These are phyloP conservation scores for Zosterops borbonicus DNA, from an alignment of 2,113 vertebrate genomes.

Conservation along the genomic window DNA sequence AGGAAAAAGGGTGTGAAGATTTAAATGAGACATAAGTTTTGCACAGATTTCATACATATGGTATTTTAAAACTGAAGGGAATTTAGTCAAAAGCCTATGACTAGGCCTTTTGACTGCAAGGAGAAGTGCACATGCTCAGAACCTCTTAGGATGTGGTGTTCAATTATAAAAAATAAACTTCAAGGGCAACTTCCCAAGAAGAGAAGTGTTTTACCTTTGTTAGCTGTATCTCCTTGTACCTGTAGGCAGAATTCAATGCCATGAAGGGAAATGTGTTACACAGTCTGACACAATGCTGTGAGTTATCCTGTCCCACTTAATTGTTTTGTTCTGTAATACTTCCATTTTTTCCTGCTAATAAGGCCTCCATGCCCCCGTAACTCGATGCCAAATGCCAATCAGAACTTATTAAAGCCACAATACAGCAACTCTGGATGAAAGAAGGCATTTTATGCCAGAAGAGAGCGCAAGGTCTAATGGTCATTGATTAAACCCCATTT, in stretches of 20 bases:
- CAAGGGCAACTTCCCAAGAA: neutral
- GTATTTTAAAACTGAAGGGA: neutral
- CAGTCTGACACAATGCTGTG: neutral
- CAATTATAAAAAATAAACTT: neutral
- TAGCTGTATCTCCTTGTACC: neutral
- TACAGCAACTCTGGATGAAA: neutral
- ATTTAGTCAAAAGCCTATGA: neutral
- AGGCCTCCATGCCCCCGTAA: neutral
- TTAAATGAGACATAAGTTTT: neutral
- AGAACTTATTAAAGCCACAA: constrained; percentile 24
- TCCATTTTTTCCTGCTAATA: constrained; percentile 15
- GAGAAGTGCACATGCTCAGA: neutral
- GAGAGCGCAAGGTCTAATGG: constrained; percentile 50
- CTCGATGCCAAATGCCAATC: constrained; percentile 15
- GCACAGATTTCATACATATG: neutral
- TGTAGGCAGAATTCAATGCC: neutral
- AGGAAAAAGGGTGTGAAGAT: neutral
- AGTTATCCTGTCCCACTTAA: neutral
- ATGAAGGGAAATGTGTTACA: neutral
- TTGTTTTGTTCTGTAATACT: constrained; percentile 19
- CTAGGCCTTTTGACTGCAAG: neutral
- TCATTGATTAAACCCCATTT: constrained; percentile 73
- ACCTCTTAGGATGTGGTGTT: neutral
- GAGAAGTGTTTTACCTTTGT: neutral
- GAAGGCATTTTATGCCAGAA: constrained; percentile 55